Evolutionary conservation across 2,797 vertebrate genomes (phyloP), one percentile per base, ranked within the genome.

Genomic region (Eulemur rubriventer): DNA sequence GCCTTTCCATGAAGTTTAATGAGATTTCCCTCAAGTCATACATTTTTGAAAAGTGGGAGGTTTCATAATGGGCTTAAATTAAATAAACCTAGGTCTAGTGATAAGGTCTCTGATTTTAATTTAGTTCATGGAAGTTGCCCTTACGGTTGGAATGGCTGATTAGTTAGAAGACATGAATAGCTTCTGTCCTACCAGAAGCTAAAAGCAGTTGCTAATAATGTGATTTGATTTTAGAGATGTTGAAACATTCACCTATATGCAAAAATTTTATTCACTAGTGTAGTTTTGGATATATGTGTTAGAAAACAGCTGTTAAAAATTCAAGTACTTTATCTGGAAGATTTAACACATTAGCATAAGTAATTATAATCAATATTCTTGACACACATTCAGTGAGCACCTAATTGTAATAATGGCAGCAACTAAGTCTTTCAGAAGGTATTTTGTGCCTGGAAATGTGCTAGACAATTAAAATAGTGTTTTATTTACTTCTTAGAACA

Each of bases 71-170:
- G 65, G 48, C 89, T 86, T 94, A 95, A 96, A 81, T 96, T 94
- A 97, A 97, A 96, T 96, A 92, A 95, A 89, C 57, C 57, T 91
- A 79, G 41, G 87, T 88, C 75, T 90, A 79, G 79, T 94, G 86
- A 91, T 96, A 93, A 97, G 86, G 76, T 90, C 83, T 95, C 85
- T 89, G 67, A 93, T 95, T 97, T 96, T 97, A 96, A 97, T 97
- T 96, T 97, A 86, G 85, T 87, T 98, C 78, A 50, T 94, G 30
- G 59, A 94, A 94, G 88, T 93, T 85, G 67, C 88, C 43, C 83
- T 95, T 94, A 67, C 46, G 90, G 17, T 93, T 93, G 84, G 88
- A 89, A 91, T 92, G 22, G 70, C 73, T 94, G 92, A 89, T 94
- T 90, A 97, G 72, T 79, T 61, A 81, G 61, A 93, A 67, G 61